phyloP scores from a whole-genome alignment of 1,140 invertebrate genomes.

The Pollicipes pollicipes region DNA sequence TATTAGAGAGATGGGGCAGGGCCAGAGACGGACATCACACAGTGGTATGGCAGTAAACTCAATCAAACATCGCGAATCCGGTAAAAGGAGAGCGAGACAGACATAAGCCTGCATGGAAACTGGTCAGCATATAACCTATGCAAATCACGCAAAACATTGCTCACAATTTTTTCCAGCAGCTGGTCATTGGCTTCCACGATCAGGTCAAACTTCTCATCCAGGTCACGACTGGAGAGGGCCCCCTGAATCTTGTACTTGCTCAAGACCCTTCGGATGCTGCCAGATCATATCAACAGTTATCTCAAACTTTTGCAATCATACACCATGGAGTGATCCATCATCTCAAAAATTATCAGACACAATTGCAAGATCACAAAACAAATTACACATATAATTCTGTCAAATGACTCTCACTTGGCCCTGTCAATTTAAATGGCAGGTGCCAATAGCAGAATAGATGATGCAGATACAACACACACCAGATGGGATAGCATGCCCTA shows the following conservation, averaged over 20 bases:
- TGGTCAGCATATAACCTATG: background rate
- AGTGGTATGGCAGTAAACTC: conserved; percentile 14
- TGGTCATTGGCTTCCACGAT: conserved; percentile 56
- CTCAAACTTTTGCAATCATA: conserved; percentile 59
- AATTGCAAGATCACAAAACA: no score
- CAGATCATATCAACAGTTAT: conserved; percentile 56
- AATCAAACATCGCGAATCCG: conserved; percentile 7
- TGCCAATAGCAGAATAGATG: no score
- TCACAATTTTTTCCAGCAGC: conserved; percentile 58
- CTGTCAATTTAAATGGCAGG: no score
- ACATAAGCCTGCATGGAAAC: background rate
- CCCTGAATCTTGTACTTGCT: background rate
- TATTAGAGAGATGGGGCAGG: no score
- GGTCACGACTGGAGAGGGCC: conserved; percentile 24
- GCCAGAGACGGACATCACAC: conserved; percentile 1
- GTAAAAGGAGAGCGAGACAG: conserved; percentile 3
- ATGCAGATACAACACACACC: no score
- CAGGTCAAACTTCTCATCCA: conserved; percentile 54
- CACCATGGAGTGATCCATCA: no score
- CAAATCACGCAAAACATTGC: conserved; percentile 25
- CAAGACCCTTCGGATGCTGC: conserved; percentile 35
- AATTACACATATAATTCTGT: conserved; percentile 40
- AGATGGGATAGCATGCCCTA: no score
- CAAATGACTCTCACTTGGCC: no score
- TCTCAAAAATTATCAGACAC: no score